These are phyloP conservation scores for silkworm (Bombyx mori) DNA, from an alignment of 1,140 invertebrate genomes.

Conservation along the genomic window DNA sequence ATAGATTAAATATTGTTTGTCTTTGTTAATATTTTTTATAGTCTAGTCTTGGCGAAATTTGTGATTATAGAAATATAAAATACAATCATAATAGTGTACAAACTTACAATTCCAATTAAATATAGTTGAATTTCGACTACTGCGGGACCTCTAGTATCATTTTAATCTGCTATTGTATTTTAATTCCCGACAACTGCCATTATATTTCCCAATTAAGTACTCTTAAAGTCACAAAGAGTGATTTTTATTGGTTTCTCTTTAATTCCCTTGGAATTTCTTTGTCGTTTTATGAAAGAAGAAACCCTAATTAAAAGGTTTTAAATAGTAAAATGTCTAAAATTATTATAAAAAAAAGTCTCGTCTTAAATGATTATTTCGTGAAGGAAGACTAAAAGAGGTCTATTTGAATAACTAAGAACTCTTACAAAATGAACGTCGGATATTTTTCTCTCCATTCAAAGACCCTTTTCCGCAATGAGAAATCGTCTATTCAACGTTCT, in stretches of 20 bases:
- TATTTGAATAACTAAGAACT: slow-evolving; percentile 1
- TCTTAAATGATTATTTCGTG: neutral
- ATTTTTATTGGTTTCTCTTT: too few species aligned
- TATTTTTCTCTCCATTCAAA: slow-evolving; percentile 5
- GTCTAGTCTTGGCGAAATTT: too few species aligned
- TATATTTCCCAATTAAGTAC: neutral
- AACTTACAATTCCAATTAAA: too few species aligned
- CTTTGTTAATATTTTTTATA: too few species aligned
- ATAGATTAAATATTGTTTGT: too few species aligned
- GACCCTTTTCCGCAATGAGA: slow-evolving; percentile 1
- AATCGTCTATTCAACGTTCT: neutral
- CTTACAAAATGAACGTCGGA: slow-evolving; percentile 1
- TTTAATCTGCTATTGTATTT: neutral
- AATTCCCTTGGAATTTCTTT: too few species aligned
- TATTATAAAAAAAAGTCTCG: neutral
- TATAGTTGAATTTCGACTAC: too few species aligned
- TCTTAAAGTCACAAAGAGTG: neutral
- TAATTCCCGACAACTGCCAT: neutral
- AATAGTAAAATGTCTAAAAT: neutral
- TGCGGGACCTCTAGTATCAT: neutral
- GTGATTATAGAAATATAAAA: too few species aligned
- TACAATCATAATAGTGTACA: too few species aligned
- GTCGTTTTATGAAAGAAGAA: too few species aligned
- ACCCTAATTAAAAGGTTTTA: too few species aligned
- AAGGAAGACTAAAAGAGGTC: neutral